Evolutionary conservation across 2,797 vertebrate species (phyloP).

Genomic region (Nyctibius grandis): DNA sequence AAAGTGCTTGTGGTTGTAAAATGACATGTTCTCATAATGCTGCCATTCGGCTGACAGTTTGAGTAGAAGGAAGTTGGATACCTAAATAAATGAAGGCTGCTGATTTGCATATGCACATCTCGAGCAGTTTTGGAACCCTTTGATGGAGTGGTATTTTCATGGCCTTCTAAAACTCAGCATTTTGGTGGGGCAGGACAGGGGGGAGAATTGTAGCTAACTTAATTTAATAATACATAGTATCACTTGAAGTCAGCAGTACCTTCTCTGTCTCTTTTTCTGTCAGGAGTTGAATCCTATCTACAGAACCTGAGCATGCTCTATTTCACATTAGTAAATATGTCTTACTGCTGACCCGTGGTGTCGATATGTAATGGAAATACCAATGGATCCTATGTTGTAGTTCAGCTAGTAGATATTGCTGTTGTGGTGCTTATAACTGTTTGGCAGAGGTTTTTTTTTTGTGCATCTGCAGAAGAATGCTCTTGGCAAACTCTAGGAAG

Average conservation of each 20-base stretch:
- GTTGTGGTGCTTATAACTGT: background rate
- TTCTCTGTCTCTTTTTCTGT: background rate
- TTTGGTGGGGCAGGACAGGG: accelerated
- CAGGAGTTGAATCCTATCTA: background rate
- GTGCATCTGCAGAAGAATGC: background rate
- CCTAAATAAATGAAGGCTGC: background rate
- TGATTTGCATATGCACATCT: background rate
- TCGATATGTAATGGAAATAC: background rate
- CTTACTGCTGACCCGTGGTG: background rate
- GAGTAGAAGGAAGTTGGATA: background rate
- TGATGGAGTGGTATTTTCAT: background rate
- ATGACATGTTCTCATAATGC: background rate
- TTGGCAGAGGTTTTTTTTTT: background rate
- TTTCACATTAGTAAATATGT: background rate
- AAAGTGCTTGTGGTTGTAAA: background rate
- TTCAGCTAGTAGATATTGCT: background rate
- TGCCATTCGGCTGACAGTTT: background rate
- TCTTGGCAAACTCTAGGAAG: background rate
- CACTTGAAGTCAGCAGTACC: background rate
- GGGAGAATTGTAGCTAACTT: no score
- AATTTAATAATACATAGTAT: background rate
- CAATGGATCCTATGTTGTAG: background rate
- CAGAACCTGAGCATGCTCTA: background rate
- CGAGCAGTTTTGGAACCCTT: background rate
- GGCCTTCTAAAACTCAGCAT: background rate